A percentile compares a stretch with the other conserved stretches of the same genome.
These are phyloP conservation scores for Trinorchestia longiramus DNA, from an alignment of 1,140 invertebrate species.

Conservation along the genomic window DNA sequence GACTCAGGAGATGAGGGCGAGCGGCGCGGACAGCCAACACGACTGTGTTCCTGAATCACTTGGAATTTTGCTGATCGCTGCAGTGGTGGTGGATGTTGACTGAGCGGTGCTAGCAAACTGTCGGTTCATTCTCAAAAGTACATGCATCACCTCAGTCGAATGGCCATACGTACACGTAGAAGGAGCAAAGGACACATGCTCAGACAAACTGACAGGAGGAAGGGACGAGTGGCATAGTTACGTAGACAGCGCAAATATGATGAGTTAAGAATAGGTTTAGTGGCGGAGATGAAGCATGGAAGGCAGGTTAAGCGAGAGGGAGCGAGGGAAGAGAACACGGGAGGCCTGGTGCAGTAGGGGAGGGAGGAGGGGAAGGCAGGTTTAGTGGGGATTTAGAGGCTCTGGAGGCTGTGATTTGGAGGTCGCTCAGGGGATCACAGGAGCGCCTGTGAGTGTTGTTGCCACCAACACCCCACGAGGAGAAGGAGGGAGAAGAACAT, in stretches of 20 bases:
- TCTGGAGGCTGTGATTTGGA: conserved; percentile 50
- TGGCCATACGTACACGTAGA: background rate
- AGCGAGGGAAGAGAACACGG: background rate
- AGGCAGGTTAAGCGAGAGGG: background rate
- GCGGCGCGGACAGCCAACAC: background rate
- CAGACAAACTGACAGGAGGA: background rate
- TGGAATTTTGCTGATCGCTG: background rate
- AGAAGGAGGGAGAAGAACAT: background rate
- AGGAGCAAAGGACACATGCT: background rate
- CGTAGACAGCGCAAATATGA: background rate
- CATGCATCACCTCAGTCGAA: background rate
- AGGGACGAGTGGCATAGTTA: background rate
- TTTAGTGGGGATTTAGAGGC: conserved; percentile 39
- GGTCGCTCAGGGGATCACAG: conserved; percentile 49
- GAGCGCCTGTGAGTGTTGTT: conserved; percentile 22
- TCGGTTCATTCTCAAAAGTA: background rate
- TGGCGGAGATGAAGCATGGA: background rate
- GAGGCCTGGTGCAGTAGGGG: background rate
- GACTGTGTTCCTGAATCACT: background rate
- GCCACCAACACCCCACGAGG: conserved; percentile 1
- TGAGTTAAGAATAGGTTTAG: background rate
- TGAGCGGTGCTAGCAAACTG: background rate
- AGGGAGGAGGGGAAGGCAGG: conserved; percentile 26
- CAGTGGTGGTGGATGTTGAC: background rate
- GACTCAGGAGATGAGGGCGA: background rate